These are phyloP conservation scores for Drosophila kambysellisi DNA, from an alignment of 2,888 invertebrate species.

Conservation along the genomic window DNA sequence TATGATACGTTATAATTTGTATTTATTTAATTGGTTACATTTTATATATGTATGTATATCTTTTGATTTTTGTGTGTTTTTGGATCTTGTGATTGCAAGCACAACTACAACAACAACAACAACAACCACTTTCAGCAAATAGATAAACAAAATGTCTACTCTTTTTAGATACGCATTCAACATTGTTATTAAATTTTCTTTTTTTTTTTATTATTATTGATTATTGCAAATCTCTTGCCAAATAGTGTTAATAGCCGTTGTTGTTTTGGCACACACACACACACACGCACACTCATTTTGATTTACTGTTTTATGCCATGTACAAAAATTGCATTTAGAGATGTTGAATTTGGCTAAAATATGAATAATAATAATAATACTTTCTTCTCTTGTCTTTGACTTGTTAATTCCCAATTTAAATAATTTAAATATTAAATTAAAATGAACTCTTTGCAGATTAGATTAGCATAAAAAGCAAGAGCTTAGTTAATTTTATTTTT, in stretches of 20 bases:
- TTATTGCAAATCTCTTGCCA: background rate
- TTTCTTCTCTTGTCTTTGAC: background rate
- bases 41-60: background rate
- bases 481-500: background rate
- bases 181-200: background rate
- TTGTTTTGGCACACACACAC: background rate
- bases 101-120: background rate
- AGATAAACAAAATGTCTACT: background rate
- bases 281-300: background rate
- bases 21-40: background rate
- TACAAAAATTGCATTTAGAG: background rate
- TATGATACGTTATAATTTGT: background rate
- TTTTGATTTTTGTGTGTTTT: slow-evolving; percentile 31
- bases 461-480: background rate
- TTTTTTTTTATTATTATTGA: background rate
- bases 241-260: background rate
- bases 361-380: background rate
- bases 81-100: slow-evolving; percentile 9
- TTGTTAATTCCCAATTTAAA: background rate
- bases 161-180: background rate
- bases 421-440: background rate
- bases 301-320: background rate
- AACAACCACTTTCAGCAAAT: background rate
- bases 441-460: background rate
- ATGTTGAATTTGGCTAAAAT: background rate